Conservation (phyloP, 2,113 vertebrate species). For the Scytalopus superciliaris region DNA sequence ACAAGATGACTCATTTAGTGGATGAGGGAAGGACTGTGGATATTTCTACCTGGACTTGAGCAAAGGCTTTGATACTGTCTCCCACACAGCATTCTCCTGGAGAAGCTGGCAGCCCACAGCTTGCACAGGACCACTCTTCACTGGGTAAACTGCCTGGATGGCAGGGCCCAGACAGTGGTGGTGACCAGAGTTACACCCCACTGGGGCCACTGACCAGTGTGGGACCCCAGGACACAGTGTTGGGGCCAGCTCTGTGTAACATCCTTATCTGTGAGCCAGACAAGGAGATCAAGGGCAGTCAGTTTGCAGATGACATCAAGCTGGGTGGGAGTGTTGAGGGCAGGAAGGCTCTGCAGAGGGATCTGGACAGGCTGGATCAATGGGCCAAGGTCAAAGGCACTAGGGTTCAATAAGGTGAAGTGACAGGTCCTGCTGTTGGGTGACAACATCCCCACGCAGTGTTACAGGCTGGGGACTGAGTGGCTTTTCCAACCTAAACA, state of each 20-base stretch:
- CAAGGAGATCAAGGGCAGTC: not conserved
- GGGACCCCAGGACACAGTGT: rapidly evolving
- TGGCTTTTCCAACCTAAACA: not conserved
- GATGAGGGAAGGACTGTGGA: rapidly evolving
- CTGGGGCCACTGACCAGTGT: not conserved
- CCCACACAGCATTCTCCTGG: not conserved
- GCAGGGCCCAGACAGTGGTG: not conserved
- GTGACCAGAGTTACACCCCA: not conserved
- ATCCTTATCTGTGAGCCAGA: not conserved
- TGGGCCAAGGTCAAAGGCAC: not conserved
- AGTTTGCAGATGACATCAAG: not conserved
- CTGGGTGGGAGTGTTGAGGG: not conserved
- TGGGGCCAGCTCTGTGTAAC: not conserved
- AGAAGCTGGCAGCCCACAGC: not conserved
- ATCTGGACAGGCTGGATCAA: not conserved
- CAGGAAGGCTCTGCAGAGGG: not conserved
- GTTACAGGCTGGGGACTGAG: not conserved
- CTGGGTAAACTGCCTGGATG: not conserved
- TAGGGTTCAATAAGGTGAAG: not conserved
- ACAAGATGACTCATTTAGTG: not conserved
- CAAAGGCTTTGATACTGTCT: not conserved
- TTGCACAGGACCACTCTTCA: not conserved
- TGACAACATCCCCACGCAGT: not conserved
- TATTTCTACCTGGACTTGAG: not conserved
- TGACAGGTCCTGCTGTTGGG: not conserved